Conservation (phyloP, 1,140 invertebrate species). For the Homalodisca vitripennis region DNA sequence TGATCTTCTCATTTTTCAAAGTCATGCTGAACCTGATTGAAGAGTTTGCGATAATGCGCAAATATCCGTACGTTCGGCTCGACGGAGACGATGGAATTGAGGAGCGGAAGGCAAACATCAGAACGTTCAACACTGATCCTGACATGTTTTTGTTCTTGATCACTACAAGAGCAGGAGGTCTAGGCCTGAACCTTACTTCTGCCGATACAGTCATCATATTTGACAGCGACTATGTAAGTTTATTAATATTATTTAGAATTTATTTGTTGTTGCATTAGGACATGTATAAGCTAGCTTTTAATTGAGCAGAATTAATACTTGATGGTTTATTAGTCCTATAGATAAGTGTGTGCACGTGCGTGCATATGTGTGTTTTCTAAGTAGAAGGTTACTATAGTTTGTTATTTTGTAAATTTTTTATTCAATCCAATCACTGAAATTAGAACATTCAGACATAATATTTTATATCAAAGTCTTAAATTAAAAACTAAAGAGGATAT, state of each 20-base stretch:
- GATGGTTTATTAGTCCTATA: too few relatives aligned
- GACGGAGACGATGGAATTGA: constrained; percentile 57
- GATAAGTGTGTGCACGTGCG: too few relatives aligned
- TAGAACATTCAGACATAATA: too few relatives aligned
- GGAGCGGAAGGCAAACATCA: constrained; percentile 49
- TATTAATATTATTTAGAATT: not conserved
- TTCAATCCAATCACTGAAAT: too few relatives aligned
- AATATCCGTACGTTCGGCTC: constrained; percentile 59
- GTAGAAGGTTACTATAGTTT: too few relatives aligned
- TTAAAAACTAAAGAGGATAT: too few relatives aligned
- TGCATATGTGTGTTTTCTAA: too few relatives aligned
- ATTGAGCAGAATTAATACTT: too few relatives aligned
- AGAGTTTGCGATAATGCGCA: constrained; percentile 59
- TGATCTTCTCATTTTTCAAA: constrained; percentile 72
- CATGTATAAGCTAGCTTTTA: too few relatives aligned
- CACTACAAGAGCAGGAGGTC: constrained; percentile 62
- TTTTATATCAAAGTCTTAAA: too few relatives aligned
- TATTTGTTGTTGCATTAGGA: not conserved
- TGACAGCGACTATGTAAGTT: constrained; percentile 66
- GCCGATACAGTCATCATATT: constrained; percentile 80
- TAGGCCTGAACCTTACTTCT: constrained; percentile 71
- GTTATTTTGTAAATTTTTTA: too few relatives aligned
- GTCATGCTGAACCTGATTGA: constrained; percentile 68
- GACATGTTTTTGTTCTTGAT: constrained; percentile 60
- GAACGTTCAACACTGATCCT: constrained; percentile 55